Percentiles rank a stretch among this genome's conserved stretches.
phyloP scores from a whole-genome alignment of 2,888 invertebrate species.

The Eupithecia vulgata region DNA sequence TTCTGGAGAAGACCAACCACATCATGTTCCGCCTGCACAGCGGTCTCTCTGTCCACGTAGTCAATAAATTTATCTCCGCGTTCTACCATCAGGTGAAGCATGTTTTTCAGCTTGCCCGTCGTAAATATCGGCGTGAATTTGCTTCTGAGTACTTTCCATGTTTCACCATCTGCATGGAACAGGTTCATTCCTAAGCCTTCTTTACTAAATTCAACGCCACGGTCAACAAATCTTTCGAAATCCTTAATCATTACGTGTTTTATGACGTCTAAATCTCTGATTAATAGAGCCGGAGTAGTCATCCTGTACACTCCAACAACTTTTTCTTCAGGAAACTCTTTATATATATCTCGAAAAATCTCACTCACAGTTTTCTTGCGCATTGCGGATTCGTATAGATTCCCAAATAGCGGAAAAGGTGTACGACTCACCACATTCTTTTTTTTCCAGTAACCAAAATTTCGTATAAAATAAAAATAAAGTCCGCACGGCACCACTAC shows the following conservation, averaged over 20 bases:
- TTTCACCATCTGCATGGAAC: slow-evolving; percentile 60
- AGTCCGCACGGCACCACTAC: slow-evolving; percentile 43
- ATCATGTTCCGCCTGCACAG: background rate
- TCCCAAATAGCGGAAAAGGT: slow-evolving; percentile 59
- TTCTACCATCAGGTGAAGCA: slow-evolving; percentile 59
- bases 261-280: slow-evolving; percentile 62
- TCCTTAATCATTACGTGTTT: slow-evolving; percentile 65
- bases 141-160: slow-evolving; percentile 59
- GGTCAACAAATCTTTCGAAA: slow-evolving; percentile 59
- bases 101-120: slow-evolving; percentile 65
- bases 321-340: slow-evolving; percentile 59
- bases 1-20: background rate
- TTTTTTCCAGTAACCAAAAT: slow-evolving; percentile 60
- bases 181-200: slow-evolving; percentile 59
- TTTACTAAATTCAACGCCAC: slow-evolving; percentile 59
- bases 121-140: slow-evolving; percentile 65
- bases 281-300: slow-evolving; percentile 55
- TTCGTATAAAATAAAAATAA: slow-evolving; percentile 57
- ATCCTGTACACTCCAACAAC: slow-evolving; percentile 63
- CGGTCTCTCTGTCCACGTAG: slow-evolving; percentile 8
- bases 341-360: slow-evolving; percentile 53
- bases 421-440: slow-evolving; percentile 54
- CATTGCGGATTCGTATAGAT: slow-evolving; percentile 47
- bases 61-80: slow-evolving; percentile 54
- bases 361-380: slow-evolving; percentile 43